Evolutionary conservation across 1,140 invertebrate genomes (phyloP), one percentile per base, ranked within the genome.

Genomic region (Lineus longissimus): DNA sequence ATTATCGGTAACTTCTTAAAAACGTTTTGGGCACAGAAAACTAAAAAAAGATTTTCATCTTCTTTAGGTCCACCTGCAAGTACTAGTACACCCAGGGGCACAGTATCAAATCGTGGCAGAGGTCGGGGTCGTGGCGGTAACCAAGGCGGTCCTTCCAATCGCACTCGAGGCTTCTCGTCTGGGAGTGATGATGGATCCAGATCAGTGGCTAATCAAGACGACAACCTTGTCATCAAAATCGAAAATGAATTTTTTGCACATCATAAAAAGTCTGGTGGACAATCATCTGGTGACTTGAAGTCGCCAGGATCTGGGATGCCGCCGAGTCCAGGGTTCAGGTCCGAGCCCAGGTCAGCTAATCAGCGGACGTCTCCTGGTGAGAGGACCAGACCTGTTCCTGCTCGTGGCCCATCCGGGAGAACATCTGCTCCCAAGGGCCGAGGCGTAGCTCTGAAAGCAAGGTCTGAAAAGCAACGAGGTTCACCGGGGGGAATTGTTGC

Each of bases 191-290:
- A 64, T 1, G 23, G 25, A 6, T n/a, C 27, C 19, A 29, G 62
- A 11, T 29, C 17, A 2, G 62, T 64, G 4, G 36, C 59, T 19
- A 22, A 64, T 7, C 56, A 64, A 7, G 45, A 64, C 19, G 62
- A 64, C 54, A 27, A 22, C 4, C n/a, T 64, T 6, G 19, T 64
- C 41, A 59, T 64, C 55, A 40, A 64, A 13, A 59, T 64, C 7
- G 55, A 57, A n/a, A 57, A 57, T 30, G 22, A 57, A 30, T 25
- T 11, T 19, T 17, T 9, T 27, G 25, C 47, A 51, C n/a, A 51
- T 19, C n/a, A n/a, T 6, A 27, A 51, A 9, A 51, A 51, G n/a
- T 51, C 47, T 7, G 25, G 25, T 4, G 47, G 33, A 36, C 33
- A 36, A 36, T 36, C 33, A 4, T 15, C 33, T 7, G 33, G 33